These are phyloP conservation scores for Diplazon laetatorius DNA, from an alignment of 2,888 invertebrate genomes.

Conservation along the genomic window DNA sequence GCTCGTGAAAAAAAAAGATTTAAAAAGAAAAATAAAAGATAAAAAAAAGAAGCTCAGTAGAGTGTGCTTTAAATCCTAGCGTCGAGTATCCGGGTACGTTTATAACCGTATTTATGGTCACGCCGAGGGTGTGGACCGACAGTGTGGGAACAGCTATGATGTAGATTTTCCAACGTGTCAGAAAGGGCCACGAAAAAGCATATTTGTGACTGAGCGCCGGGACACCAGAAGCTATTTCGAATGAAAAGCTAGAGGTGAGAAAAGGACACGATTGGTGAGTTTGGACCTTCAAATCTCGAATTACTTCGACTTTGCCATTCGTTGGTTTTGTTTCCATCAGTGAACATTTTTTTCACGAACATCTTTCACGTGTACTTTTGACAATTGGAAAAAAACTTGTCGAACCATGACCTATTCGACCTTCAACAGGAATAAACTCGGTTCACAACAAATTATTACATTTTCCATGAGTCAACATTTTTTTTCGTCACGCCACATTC, in stretches of 20 bases:
- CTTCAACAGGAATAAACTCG: too few species aligned
- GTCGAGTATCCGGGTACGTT: conserved; percentile 30
- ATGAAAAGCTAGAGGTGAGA: not conserved
- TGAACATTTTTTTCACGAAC: too few species aligned
- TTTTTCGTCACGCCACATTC: not conserved
- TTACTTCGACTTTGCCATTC: too few species aligned
- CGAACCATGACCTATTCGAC: too few species aligned
- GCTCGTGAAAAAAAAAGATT: too few species aligned
- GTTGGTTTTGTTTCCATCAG: too few species aligned
- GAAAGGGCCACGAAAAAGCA: not conserved
- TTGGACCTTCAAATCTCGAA: too few species aligned
- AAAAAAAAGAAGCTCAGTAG: conserved; percentile 37
- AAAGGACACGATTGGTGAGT: not conserved
- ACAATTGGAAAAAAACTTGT: not conserved
- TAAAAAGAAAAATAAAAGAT: too few species aligned
- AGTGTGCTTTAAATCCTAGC: conserved; percentile 43
- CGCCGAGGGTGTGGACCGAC: not conserved
- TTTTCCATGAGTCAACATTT: too few species aligned
- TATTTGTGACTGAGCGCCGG: not conserved
- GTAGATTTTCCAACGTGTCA: conserved; percentile 11
- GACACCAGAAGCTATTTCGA: not conserved
- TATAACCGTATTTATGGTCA: conserved; percentile 41
- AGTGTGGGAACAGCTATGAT: not conserved
- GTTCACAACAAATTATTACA: too few species aligned
- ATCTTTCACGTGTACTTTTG: too few species aligned